Base-by-base conservation (phyloP, 2,113 vertebrate species). In the Meles meles region DNA sequence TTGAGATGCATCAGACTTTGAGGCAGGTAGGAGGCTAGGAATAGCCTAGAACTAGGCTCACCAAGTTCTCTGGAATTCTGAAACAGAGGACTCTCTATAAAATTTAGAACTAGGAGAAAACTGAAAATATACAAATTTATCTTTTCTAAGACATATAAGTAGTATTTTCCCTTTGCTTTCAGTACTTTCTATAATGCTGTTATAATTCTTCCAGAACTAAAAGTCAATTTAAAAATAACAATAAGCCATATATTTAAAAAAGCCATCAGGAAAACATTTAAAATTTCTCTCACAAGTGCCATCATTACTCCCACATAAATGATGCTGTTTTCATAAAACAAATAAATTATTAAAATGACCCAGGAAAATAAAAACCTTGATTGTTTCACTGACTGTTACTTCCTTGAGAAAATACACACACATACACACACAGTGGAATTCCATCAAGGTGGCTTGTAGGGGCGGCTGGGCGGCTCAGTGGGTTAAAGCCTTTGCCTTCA, bases 241-340 rank as follows among this genome's bases (percentile, higher is more conserved):
- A 63, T 80, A 74, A 69, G 12, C 20, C 67, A 83, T 83, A 55
- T 65, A 37, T 25, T 25, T 27, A 13, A 84, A 94, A 84, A 96
- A 92, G 12, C 29, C 31, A 96, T 83, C 61, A 49, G 8, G 37
- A 55, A 97, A 93, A 87, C 52, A 65, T 44, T 93, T 52, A 67
- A 74, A 61, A 76, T 87, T 80, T 86, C 88, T 86, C 94, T 91
- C 55, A 42, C 47, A 96, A 49, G 31, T 23, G 44, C 67, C 15
- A 47, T 95, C 37, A 83, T 79, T 44, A 91, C 47, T 83, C 29
- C 55, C 10, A 61, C 17, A 39, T 67, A 84, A 96, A 71, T 39
- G n/a, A 93, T 67, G 39, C n/a, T 72, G 9, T 49, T 94, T 94
- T 72, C 90, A 89, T 96, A 89, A 96, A 97, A 85, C n/a, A 96